Base-by-base conservation (phyloP, 2,113 vertebrate genomes). In the Garra rufa region DNA sequence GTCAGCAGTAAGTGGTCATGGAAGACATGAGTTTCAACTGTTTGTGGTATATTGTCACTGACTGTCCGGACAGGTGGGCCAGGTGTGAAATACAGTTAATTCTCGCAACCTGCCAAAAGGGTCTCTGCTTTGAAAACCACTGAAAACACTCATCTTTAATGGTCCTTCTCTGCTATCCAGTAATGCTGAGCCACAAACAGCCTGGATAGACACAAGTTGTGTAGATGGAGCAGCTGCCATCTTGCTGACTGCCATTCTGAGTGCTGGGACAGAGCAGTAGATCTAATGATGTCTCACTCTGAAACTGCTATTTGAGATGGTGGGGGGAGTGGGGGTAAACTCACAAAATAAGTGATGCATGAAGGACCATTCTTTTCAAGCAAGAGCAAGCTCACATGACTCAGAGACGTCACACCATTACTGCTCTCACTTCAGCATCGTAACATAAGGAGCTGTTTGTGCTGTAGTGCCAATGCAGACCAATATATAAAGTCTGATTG, bases 361-460 rank as follows among this genome's bases (percentile, higher is more conserved):
- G 61, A 67, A 81, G 57, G 78, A 67, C 78, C 26, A 9, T 14
- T 63, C 61, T 63, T 67, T 80, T 81, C 59, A 81, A 67, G 43
- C 78, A 81, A 81, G 57, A 30, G 61, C 59, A 65, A 7, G 9
- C 41, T 81, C 61, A 81, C 78, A 46, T 81, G 78, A 81, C 61
- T 81, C 41, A 48, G 19, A 55, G 59, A 80, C 17, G 24, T 21
- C 28, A 52, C 73, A 52, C 24, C 43, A 71, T 44, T 44, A 71
- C 69, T 44, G 69, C 69, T 71, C 69, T 71, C 69, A 71, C 41
- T 71, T 71, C 24, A 71, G n/a, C 41, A 44, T 44, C 1, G 41
- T 38, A 71, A 44, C 38, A 71, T 71, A 71, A 71, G 38, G 38
- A 71, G 69, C 69, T 26, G 17, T 71, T 43, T 71, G 69, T 24